Evolutionary conservation across 2,888 invertebrate species (phyloP), one percentile per base, ranked within the genome.

Genomic region (Apotomis betuletana): DNA sequence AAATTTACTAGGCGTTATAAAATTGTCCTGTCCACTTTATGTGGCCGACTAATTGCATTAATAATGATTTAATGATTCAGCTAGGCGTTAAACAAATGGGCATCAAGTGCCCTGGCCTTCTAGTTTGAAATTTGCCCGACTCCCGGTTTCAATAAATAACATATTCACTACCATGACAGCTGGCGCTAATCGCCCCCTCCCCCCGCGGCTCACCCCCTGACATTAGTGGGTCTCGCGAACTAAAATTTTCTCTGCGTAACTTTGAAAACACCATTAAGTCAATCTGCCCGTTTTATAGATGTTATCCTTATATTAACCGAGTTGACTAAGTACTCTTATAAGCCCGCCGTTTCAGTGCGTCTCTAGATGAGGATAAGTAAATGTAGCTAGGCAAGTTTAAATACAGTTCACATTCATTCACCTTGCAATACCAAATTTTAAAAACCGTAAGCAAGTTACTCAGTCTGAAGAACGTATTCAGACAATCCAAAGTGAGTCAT

Each of bases 241-340:
- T 90, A 88, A 90, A 89, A 90, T 90, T 89, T 86, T 87, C 89
- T 87, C 86, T 80, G 79, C 81, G 82, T 80, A 91, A 92, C 87
- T 92, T 92, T 82, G 85, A 83, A 83, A 92, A 91, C 90, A 90
- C 89, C 91, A 92, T 92, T 92, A 91, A 87, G 88, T 89, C 88
- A 91, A 92, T 90, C 88, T 90, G 90, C 79, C 82, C 85, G 88
- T 90, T 90, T 91, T 90, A 90, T 91, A 90, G 89, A 91, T 89
- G 90, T 87, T 87, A 86, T 87, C 85, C 79, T 77, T 83, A 87
- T 90, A 90, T 89, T 89, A 88, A 83, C 81, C 81, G 81, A 74
- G 79, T 77, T 71, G 74, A 70, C 72, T 67, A 27, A 27, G 27
- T 27, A 67, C 71, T 15, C 44, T 44, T 69, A 69, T 67, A 65